A percentile compares a stretch with the other conserved stretches of the same genome.
Evolutionary conservation across 1,140 invertebrate genomes (phyloP).

Genomic region (Sycophila sp.): DNA sequence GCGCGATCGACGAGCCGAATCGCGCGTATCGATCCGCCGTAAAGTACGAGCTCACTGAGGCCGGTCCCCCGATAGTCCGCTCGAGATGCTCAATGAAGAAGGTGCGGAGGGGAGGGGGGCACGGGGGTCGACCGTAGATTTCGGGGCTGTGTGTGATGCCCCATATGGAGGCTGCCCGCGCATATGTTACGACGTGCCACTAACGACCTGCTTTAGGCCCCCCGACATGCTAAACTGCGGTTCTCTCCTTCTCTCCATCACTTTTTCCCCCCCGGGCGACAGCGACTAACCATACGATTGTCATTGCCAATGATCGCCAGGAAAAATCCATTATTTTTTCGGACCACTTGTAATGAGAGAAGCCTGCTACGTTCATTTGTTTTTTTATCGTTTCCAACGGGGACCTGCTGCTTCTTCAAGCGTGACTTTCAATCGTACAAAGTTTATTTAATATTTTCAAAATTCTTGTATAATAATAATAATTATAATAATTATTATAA

Average conservation of each 20-base stretch:
- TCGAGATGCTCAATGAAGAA: conserved; percentile 16
- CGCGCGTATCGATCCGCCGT: conserved; percentile 14
- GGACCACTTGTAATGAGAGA: background rate
- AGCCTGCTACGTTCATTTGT: background rate
- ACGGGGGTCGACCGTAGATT: conserved; percentile 50
- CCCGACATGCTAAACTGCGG: conserved; percentile 64
- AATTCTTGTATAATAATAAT: too few species aligned
- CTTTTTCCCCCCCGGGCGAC: conserved; percentile 23
- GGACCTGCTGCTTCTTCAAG: too few species aligned
- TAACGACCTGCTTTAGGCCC: conserved; percentile 64
- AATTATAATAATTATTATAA: too few species aligned
- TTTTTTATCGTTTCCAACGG: too few species aligned
- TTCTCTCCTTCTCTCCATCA: conserved; percentile 48
- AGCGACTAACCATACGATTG: conserved; percentile 61
- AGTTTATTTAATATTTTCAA: too few species aligned
- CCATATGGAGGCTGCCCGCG: conserved; percentile 67
- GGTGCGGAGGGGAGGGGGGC: background rate
- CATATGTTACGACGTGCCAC: conserved; percentile 66
- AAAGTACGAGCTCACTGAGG: background rate
- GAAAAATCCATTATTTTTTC: conserved; percentile 15
- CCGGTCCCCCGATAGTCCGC: background rate
- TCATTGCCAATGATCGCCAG: conserved; percentile 49
- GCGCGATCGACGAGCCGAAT: conserved; percentile 21
- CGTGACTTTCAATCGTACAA: too few species aligned
- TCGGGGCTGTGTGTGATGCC: conserved; percentile 51